Evolutionary conservation across 2,888 invertebrate species (phyloP), one percentile per base, ranked within the genome.

Genomic region (Andrena minutula): DNA sequence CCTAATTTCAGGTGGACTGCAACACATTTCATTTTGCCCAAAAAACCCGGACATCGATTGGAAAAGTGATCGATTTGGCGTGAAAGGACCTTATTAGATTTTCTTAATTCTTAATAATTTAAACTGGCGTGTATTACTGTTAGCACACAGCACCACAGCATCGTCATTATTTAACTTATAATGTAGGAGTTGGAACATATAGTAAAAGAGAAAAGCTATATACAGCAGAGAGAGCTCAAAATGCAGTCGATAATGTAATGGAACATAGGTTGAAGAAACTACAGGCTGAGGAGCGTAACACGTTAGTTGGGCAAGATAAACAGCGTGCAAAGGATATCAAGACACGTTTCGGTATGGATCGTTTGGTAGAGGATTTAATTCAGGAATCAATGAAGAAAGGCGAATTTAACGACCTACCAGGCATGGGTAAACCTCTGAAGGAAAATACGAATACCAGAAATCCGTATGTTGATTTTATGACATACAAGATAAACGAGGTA

Each of bases 351-450:
- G 97, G 98, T 0, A 96, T 98, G 89, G 98, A 98, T 84, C 96
- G 98, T 72, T 94, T 98, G 0, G 98, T 98, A 0, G 98, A 98
- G 93, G 98, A 98, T 95, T 95, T 98, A 80, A 98, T 99, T 85
- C 98, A 98, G 90, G 98, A 98, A 92, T 97, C 98, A 0, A 98
- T 99, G 96, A 96, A 96, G 0, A 97, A 96, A 93, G 98, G 98
- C 0, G 97, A 98, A 90, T 99, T 98, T 94, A 96, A 96, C 87
- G 97, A 98, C 93, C 94, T 99, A 4, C 95, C 96, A 35, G 98
- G 98, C 0, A 95, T 95, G 85, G 98, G 98, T 12, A 98, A 98
- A 92, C 98, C 98, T 0, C 94, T 98, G 75, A 94, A 95, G 16
- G 94, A 95, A 63, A 94, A 95, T 68, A 95, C 96, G 83, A 96